phyloP scores from a whole-genome alignment of 2,888 invertebrate species.

The Toxonevra muliebris region DNA sequence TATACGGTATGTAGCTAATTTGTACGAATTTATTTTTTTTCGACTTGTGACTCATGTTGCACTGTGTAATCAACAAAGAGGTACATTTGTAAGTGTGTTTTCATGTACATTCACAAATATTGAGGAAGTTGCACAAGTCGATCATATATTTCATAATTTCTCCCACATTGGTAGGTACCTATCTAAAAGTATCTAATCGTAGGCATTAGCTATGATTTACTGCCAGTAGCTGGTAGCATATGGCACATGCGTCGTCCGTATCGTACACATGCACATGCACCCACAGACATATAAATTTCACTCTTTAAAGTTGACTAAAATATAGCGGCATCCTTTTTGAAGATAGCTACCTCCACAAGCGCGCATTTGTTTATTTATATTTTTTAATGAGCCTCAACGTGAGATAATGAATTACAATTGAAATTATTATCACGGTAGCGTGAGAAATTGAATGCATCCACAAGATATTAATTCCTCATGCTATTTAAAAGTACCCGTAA shows the following conservation, averaged over 20 bases:
- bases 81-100: too few relatives aligned
- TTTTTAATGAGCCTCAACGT: slow-evolving; percentile 38
- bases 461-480: too few relatives aligned
- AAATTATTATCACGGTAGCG: slow-evolving; percentile 30
- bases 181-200: slow-evolving; percentile 28
- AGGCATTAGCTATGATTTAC: slow-evolving; percentile 42
- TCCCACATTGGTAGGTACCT: slow-evolving; percentile 21
- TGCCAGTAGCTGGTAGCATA: slow-evolving; percentile 35
- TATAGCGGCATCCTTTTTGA: slow-evolving; percentile 32
- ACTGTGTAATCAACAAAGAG: too few relatives aligned
- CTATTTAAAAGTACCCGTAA: too few relatives aligned
- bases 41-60: too few relatives aligned
- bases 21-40: too few relatives aligned
- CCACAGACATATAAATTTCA: background rate
- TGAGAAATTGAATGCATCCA: slow-evolving; percentile 21
- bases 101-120: too few relatives aligned
- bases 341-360: slow-evolving; percentile 12
- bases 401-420: slow-evolving; percentile 30
- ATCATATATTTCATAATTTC: slow-evolving; percentile 32
- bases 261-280: slow-evolving; percentile 4
- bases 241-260: slow-evolving; percentile 37
- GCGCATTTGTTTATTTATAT: slow-evolving; percentile 37
- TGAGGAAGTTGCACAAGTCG: background rate
- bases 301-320: background rate
- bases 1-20: too few relatives aligned